Evolutionary conservation across 2,888 invertebrate genomes (phyloP).

Genomic region (Hesperia comma): DNA sequence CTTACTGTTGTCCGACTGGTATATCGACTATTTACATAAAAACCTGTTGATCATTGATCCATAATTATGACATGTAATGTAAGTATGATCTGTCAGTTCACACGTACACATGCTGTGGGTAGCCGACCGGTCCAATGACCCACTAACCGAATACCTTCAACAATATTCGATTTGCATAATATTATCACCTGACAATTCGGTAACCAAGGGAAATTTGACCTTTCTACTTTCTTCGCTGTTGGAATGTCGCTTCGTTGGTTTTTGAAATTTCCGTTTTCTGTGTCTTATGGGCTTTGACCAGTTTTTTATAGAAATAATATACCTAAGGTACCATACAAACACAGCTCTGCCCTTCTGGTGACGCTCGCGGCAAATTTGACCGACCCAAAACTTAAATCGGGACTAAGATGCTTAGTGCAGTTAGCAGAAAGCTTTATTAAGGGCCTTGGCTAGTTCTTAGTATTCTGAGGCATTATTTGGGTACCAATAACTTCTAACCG

Average conservation of each 20-base stretch:
- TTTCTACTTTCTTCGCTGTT: slow-evolving; percentile 36
- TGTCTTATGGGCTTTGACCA: neutral
- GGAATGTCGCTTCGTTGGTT: slow-evolving; percentile 19
- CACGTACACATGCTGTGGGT: slow-evolving; percentile 33
- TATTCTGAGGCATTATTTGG: no score
- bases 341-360: no score
- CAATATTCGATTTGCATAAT: slow-evolving; percentile 32
- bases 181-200: slow-evolving; percentile 27
- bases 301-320: no score
- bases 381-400: no score
- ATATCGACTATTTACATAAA: neutral
- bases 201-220: slow-evolving; percentile 36
- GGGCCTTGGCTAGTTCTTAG: no score
- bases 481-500: no score
- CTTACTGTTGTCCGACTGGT: no score
- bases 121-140: slow-evolving; percentile 51
- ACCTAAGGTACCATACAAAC: no score
- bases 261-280: slow-evolving; percentile 1
- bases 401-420: no score
- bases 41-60: neutral
- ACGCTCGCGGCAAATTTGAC: no score
- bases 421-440: no score
- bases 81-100: slow-evolving; percentile 5
- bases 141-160: slow-evolving; percentile 51
- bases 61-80: neutral